Percentiles rank a stretch among this genome's conserved stretches.
phyloP scores from a whole-genome alignment of 1,140 invertebrate species.

The Trissolcus basalis region DNA sequence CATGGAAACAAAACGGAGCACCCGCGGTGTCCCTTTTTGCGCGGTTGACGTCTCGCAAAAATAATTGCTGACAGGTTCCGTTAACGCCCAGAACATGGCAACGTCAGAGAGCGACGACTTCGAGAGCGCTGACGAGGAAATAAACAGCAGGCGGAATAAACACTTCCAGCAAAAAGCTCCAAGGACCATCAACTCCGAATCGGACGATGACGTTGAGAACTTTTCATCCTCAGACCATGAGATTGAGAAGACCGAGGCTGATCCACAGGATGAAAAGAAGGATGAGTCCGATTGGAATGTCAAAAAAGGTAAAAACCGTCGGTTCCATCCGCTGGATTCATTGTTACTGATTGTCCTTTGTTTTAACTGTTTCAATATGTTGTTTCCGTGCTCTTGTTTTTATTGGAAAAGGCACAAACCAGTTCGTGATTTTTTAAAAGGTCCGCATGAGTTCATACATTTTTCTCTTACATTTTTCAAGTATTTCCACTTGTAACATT shows the following conservation, averaged over 20 bases:
- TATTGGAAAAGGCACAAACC: too few species aligned
- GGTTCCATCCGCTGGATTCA: neutral
- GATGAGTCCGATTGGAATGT: neutral
- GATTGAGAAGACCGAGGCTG: conserved; percentile 32
- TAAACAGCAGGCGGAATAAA: conserved; percentile 48
- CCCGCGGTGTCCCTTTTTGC: too few species aligned
- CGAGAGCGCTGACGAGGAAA: conserved; percentile 81
- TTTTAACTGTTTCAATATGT: too few species aligned
- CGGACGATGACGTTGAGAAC: conserved; percentile 75
- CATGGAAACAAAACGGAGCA: too few species aligned
- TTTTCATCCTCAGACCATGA: conserved; percentile 29
- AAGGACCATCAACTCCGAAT: conserved; percentile 78
- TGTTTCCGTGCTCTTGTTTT: too few species aligned
- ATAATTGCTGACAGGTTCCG: neutral
- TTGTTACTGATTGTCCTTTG: too few species aligned
- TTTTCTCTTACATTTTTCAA: too few species aligned
- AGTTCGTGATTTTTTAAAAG: too few species aligned
- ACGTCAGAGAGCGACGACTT: conserved; percentile 85
- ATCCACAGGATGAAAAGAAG: neutral
- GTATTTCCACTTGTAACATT: too few species aligned
- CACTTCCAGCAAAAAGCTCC: conserved; percentile 21
- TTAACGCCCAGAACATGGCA: conserved; percentile 76
- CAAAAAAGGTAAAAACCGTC: neutral
- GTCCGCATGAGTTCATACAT: too few species aligned
- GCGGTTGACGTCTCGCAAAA: too few species aligned